Conservation (phyloP, 2,113 vertebrate genomes). For the Bubo scandiacus region DNA sequence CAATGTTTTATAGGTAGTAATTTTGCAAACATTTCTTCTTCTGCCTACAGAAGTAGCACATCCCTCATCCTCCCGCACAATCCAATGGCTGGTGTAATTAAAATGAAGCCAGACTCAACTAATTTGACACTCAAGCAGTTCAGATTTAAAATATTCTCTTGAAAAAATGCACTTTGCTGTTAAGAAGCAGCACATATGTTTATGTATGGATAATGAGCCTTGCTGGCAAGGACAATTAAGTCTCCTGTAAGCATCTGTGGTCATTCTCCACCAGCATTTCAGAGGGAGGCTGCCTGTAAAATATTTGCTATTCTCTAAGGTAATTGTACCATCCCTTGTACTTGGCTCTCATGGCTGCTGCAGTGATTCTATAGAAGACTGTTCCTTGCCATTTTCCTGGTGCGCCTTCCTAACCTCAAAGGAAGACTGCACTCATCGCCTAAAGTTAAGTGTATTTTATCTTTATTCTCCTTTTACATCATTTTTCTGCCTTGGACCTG, state of each 20-base stretch:
- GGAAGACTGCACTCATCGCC: not conserved
- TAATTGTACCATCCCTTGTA: not conserved
- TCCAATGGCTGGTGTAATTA: conserved; percentile 17
- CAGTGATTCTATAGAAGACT: not conserved
- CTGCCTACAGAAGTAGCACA: not conserved
- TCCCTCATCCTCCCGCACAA: not conserved
- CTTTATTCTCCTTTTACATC: not conserved
- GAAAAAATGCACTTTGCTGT: conserved; percentile 26
- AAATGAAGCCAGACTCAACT: conserved; percentile 24
- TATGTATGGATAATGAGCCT: conserved; percentile 61
- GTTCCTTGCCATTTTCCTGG: not conserved
- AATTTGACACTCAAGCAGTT: conserved; percentile 47
- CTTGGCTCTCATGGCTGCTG: not conserved
- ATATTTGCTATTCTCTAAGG: not conserved
- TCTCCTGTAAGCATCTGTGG: conserved; percentile 47
- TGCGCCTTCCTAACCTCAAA: not conserved
- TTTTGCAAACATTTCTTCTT: not conserved
- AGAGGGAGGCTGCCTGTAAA: not conserved
- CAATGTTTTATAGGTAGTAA: not conserved
- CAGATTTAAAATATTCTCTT: conserved; percentile 26
- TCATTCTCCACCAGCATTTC: conserved; percentile 4
- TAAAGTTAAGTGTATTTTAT: not conserved
- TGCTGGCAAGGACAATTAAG: conserved; percentile 57
- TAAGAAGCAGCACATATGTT: conserved; percentile 58
- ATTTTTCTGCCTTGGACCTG: not conserved